A percentile compares a stretch with the other conserved stretches of the same genome.
phyloP scores from a whole-genome alignment of 2,888 invertebrate species.

The Seira musarum region DNA sequence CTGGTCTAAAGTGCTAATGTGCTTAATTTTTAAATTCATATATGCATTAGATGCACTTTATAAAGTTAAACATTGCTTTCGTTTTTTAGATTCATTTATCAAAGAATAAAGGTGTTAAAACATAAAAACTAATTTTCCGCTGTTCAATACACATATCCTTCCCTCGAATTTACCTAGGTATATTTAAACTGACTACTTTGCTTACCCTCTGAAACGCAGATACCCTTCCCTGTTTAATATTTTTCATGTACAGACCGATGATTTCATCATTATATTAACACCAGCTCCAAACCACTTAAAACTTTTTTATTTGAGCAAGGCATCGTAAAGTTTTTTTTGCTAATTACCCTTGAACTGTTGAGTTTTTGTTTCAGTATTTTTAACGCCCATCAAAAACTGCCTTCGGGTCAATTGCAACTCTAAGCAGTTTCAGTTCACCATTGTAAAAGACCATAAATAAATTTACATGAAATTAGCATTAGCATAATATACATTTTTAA shows the following conservation, averaged over 20 bases:
- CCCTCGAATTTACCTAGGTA: no score
- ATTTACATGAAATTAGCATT: conserved; percentile 9
- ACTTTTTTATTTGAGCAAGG: background rate
- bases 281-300: background rate
- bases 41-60: no score
- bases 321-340: conserved; percentile 16
- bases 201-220: background rate
- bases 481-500: background rate
- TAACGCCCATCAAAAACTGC: conserved; percentile 50
- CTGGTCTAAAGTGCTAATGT: no score
- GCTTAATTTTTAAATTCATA: no score
- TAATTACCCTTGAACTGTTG: conserved; percentile 53
- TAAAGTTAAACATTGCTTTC: no score
- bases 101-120: no score
- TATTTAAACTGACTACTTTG: background rate
- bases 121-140: no score
- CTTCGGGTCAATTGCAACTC: conserved; percentile 12
- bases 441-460: background rate
- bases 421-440: background rate
- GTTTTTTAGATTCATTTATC: no score
- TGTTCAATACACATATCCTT: no score
- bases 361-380: conserved; percentile 9
- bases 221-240: background rate
- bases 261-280: background rate
- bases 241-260: no score